Percentiles rank a stretch among this genome's conserved stretches.
These are phyloP conservation scores for Muscidifurax raptorellus DNA, from an alignment of 1,140 invertebrate species.

Conservation along the genomic window DNA sequence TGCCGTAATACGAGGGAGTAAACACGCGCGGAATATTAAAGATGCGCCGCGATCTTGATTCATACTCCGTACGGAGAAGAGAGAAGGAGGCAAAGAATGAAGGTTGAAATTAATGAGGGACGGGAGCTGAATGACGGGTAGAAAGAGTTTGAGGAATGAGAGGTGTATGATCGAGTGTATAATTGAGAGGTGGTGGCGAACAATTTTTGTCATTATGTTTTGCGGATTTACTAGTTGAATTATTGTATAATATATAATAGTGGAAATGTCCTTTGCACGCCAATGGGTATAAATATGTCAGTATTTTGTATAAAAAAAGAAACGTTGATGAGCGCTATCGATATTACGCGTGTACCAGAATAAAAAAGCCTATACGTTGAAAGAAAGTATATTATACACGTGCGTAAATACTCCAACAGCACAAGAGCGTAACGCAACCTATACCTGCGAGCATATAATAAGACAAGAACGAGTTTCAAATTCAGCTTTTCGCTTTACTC, in stretches of 20 bases:
- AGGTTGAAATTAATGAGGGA: conserved; percentile 9
- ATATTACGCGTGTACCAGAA: too few species aligned
- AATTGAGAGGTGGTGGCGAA: background rate
- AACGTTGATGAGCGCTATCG: too few species aligned
- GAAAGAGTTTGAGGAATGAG: background rate
- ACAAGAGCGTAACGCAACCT: too few species aligned
- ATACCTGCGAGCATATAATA: too few species aligned
- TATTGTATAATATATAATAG: too few species aligned
- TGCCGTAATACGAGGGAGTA: conserved; percentile 53
- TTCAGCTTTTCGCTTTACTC: background rate
- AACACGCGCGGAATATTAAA: conserved; percentile 56
- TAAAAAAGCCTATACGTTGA: background rate
- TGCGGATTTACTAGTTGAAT: too few species aligned
- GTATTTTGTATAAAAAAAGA: too few species aligned
- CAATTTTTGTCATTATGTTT: background rate
- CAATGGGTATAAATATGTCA: too few species aligned
- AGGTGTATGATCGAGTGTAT: background rate
- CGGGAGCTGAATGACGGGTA: background rate
- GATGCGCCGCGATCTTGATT: background rate
- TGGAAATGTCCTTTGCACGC: too few species aligned
- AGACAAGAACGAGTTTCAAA: background rate
- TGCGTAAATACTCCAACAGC: background rate
- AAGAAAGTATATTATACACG: background rate
- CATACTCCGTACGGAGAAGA: background rate
- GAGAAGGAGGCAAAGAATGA: background rate